Evolutionary conservation across 2,888 invertebrate species (phyloP).

Genomic region (Pseudococcus longispinus): DNA sequence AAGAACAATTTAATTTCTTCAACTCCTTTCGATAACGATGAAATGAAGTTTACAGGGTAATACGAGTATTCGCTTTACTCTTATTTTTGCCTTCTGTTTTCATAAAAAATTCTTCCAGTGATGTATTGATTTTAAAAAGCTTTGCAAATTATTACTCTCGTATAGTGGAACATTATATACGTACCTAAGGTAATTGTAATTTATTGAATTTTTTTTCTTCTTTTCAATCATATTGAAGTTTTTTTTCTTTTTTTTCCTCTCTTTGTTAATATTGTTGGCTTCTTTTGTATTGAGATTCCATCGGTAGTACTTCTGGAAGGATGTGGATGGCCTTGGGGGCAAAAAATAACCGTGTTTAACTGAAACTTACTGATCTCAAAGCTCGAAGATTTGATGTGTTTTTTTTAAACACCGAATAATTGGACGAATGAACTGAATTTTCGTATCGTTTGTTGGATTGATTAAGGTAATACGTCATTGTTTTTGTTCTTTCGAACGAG

Average conservation of each 20-base stretch:
- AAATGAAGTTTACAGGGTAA: conserved; percentile 30
- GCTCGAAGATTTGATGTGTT: neutral
- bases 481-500: neutral
- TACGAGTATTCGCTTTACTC: neutral
- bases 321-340: neutral
- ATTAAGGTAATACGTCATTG: neutral
- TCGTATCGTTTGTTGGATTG: neutral
- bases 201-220: neutral
- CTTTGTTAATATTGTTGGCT: neutral
- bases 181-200: neutral
- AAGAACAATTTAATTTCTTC: conserved; percentile 30
- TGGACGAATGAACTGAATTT: neutral
- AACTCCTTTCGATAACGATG: neutral
- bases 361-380: neutral
- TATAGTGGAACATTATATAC: neutral
- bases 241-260: neutral
- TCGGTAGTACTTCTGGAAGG: neutral
- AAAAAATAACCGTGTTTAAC: neutral
- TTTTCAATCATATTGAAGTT: neutral
- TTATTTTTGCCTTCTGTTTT: neutral
- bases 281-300: neutral
- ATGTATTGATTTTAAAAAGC: conserved; percentile 20
- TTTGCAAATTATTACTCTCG: neutral
- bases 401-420: neutral
- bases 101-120: neutral